Conservation (phyloP, 1,140 invertebrate genomes). For the Saxidomus purpurata region DNA sequence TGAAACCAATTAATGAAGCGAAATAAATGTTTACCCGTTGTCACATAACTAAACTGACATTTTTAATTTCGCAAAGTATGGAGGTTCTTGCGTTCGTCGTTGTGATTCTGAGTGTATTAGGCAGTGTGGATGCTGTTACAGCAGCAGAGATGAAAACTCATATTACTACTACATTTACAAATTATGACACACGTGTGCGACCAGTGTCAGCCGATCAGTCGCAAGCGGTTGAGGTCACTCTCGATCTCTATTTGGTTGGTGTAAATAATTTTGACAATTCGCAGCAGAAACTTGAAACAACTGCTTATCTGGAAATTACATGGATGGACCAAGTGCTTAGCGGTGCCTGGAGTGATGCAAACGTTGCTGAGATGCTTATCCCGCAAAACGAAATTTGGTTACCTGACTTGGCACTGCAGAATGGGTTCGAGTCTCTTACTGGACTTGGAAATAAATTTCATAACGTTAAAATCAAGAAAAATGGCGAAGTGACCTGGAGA, state of each 20-base stretch:
- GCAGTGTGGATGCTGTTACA: not conserved
- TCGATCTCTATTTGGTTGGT: constrained; percentile 48
- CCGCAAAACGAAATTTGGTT: constrained; percentile 64
- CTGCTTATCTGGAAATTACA: constrained; percentile 42
- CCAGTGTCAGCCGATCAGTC: constrained; percentile 47
- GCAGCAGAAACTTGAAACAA: constrained; percentile 62
- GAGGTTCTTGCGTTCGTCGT: not conserved
- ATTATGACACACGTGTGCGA: constrained; percentile 49
- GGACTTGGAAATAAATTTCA: constrained; percentile 37
- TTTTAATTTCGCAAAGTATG: not conserved
- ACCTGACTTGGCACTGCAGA: constrained; percentile 63
- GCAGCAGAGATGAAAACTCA: constrained; percentile 45
- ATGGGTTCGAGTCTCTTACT: constrained; percentile 43
- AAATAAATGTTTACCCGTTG: too few relatives aligned
- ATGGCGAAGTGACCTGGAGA: constrained; percentile 22
- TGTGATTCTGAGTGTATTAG: not conserved
- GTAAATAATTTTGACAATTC: constrained; percentile 60
- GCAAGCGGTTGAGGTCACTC: constrained; percentile 20
- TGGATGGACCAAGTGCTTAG: constrained; percentile 62
- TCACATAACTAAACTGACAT: too few relatives aligned
- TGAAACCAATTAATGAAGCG: too few relatives aligned
- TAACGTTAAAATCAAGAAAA: constrained; percentile 28
- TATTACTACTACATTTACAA: not conserved
- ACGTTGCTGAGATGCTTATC: constrained; percentile 78
- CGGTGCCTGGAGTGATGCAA: constrained; percentile 85